A percentile compares a stretch with the other conserved stretches of the same genome.
Evolutionary conservation across 2,113 vertebrate species (phyloP).

Genomic region (Melozone crissalis): DNA sequence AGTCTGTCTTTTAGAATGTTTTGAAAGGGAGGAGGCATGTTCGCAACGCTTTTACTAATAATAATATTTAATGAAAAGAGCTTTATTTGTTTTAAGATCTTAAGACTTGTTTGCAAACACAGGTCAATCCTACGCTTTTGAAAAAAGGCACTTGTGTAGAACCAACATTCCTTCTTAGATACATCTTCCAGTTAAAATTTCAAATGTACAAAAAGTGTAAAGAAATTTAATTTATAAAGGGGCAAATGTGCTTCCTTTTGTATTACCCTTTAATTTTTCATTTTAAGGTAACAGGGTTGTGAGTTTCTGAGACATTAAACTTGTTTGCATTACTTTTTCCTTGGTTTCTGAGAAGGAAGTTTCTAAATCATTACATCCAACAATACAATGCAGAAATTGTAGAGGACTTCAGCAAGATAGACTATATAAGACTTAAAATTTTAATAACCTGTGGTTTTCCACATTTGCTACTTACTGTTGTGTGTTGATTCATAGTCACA

Average conservation of each 20-base stretch:
- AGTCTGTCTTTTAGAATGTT: not conserved
- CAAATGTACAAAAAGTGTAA: not conserved
- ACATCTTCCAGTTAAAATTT: not conserved
- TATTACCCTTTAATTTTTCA: not conserved
- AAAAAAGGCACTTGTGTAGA: not conserved
- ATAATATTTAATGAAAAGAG: not conserved
- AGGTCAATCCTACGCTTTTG: not conserved
- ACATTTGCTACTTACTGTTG: not conserved
- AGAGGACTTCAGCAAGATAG: not conserved
- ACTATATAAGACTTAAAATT: not conserved
- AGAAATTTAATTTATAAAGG: not conserved
- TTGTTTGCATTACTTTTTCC: not conserved
- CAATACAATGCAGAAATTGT: not conserved
- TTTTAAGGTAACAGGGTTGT: not conserved
- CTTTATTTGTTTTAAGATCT: not conserved
- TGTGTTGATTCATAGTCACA: not conserved
- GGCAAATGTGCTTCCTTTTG: not conserved
- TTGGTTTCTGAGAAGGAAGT: not conserved
- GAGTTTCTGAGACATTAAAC: not conserved
- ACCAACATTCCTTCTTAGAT: not conserved
- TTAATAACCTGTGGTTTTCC: not conserved
- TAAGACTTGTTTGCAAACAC: not conserved
- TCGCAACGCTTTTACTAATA: not conserved
- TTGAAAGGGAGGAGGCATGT: not conserved
- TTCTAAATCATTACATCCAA: not conserved